Percentiles rank a stretch among this genome's conserved stretches.
Evolutionary conservation across 2,888 invertebrate genomes (phyloP).

Genomic region (Ceramica pisi): DNA sequence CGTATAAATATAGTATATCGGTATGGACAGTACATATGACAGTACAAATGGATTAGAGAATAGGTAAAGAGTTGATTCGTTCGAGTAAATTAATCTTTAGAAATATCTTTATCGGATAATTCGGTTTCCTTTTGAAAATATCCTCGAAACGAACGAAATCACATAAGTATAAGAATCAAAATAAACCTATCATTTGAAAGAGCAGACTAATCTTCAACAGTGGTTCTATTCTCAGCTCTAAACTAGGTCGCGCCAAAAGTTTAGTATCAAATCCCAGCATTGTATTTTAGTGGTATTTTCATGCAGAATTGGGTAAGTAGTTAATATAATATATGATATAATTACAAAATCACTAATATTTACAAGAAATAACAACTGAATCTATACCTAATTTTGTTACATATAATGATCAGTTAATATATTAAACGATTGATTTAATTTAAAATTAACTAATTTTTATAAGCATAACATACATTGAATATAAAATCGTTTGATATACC

Average conservation of each 20-base stretch:
- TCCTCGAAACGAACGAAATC: not conserved
- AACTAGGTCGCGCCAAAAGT: slow-evolving; percentile 45
- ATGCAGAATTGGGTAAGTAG: too few species aligned
- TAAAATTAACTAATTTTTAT: too few species aligned
- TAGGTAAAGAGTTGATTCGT: not conserved
- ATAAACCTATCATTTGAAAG: slow-evolving; percentile 12
- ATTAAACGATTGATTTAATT: too few species aligned
- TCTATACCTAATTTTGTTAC: too few species aligned
- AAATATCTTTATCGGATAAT: not conserved
- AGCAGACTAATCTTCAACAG: slow-evolving; percentile 38
- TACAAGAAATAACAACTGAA: too few species aligned
- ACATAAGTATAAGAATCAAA: not conserved
- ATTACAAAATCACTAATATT: too few species aligned
- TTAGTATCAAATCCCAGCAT: slow-evolving; percentile 36
- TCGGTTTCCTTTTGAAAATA: too few species aligned
- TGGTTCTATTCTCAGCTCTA: slow-evolving; percentile 50
- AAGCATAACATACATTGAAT: too few species aligned
- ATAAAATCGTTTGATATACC: too few species aligned
- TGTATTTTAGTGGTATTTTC: slow-evolving; percentile 17
- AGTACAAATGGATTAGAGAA: slow-evolving; percentile 3
- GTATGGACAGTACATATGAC: too few species aligned
- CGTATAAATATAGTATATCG: not conserved
- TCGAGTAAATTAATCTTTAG: not conserved
- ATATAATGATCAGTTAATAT: too few species aligned
- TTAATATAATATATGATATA: too few species aligned